Percentiles rank a stretch among this genome's conserved stretches.
phyloP scores from a whole-genome alignment of 2,888 invertebrate genomes.

The Dimorphilus gyrociliatus region DNA sequence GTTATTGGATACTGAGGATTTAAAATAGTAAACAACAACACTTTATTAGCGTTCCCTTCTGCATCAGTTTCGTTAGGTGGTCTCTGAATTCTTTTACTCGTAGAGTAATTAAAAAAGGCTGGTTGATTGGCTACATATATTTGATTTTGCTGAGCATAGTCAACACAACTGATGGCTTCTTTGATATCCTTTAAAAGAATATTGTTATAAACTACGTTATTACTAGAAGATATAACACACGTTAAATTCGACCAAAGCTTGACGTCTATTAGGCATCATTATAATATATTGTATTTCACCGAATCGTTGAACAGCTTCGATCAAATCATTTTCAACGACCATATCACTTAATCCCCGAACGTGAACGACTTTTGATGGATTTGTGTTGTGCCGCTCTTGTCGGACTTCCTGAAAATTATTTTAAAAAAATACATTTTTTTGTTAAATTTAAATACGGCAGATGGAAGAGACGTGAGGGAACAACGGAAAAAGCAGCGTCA shows the following conservation, averaged over 20 bases:
- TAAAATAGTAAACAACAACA: slow-evolving; percentile 87
- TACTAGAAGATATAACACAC: slow-evolving; percentile 10
- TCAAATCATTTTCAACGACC: slow-evolving; percentile 39
- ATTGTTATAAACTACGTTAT: not conserved
- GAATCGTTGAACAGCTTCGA: slow-evolving; percentile 39
- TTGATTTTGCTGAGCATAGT: slow-evolving; percentile 17
- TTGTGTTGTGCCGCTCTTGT: slow-evolving; percentile 37
- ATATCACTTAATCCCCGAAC: slow-evolving; percentile 37
- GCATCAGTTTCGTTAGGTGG: slow-evolving; percentile 17
- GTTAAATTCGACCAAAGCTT: slow-evolving; percentile 34
- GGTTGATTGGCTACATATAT: slow-evolving; percentile 37
- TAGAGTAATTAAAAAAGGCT: slow-evolving; percentile 40
- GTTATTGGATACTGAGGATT: slow-evolving; percentile 98
- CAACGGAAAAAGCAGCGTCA: too few relatives aligned
- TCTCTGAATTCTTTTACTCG: slow-evolving; percentile 34
- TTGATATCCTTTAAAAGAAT: slow-evolving; percentile 16
- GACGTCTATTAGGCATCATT: slow-evolving; percentile 30
- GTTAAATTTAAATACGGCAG: too few relatives aligned
- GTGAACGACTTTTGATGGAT: slow-evolving; percentile 40
- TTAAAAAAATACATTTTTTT: too few relatives aligned
- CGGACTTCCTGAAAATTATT: slow-evolving; percentile 16
- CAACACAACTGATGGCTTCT: slow-evolving; percentile 23
- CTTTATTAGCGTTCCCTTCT: slow-evolving; percentile 58
- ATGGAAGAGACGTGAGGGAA: too few relatives aligned
- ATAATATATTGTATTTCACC: slow-evolving; percentile 32